Base-by-base conservation (phyloP, 64 coral and sea anemone species). In the Actinia equina region DNA sequence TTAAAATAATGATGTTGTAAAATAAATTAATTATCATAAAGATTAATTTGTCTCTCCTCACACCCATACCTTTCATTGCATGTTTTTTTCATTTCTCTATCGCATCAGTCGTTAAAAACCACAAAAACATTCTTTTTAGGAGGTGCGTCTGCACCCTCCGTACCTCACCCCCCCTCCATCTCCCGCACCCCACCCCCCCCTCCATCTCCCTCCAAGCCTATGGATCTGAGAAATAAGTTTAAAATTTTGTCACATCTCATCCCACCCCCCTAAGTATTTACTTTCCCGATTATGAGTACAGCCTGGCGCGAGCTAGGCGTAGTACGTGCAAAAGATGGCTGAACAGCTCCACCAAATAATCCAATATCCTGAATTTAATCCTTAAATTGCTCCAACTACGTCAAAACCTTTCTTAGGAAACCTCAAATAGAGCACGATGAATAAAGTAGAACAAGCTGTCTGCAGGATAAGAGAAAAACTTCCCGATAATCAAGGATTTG, bases 381-480 rank as follows among this genome's bases (percentile, higher is more conserved):
- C 49, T 52, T 81, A 81, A 81, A 49, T 20, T 81, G 17, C 27
- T 7, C 6, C 49, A 3, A 52, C 78, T 81, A 52, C 78, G 45
- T 15, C 22, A 49, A 25, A 44, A 52, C 52, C 44, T 52, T 45
- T 22, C 42, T 22, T 49, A 49, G 8, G 42, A 81, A 49, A 52
- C 49, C 49, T 22, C 23, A 43, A 26, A 16, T 67, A 51, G 19
- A 83, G 22, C 61, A 64, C 11, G 23, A 96, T 96, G 94, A 96
- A 96, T 86, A 89, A 78, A 77, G 91, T 83, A 44, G 94, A 96
- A 71, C 91, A 82, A 49, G 94, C 94, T 23, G 83, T 93, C 45
- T 96, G 94, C 54, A 89, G 91, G 23, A 93, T 96, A 86, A 84
- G 91, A 56, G 91, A 96, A 88, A 96, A 93, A 67, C 91, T 96